Evolutionary conservation across 2,113 vertebrate species (phyloP).

Genomic region (Tauraco erythrolophus): DNA sequence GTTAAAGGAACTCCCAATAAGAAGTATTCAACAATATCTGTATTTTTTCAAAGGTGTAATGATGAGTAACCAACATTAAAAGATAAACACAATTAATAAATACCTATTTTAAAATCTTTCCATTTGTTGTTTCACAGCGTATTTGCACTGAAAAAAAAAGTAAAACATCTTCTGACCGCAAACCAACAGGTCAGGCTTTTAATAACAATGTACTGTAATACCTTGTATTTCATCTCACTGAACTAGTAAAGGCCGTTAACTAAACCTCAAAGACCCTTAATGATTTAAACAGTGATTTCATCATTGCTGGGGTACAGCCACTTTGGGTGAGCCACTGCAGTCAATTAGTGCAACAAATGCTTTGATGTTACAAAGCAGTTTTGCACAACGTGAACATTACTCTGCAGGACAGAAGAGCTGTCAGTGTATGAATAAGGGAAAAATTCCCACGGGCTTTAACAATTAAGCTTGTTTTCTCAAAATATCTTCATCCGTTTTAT

Average conservation of each 20-base stretch:
- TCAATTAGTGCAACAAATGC: constrained; percentile 25
- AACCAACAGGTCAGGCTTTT: not conserved
- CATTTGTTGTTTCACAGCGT: not conserved
- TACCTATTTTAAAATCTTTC: not conserved
- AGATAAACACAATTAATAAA: not conserved
- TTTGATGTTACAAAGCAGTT: constrained; percentile 39
- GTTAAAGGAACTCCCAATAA: not conserved
- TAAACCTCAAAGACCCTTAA: not conserved
- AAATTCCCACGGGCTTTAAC: not conserved
- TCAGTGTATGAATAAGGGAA: not conserved
- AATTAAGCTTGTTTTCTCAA: not conserved
- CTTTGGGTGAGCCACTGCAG: not conserved
- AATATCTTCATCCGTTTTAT: not conserved
- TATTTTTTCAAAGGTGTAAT: not conserved
- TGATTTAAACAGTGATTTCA: not conserved
- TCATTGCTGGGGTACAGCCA: not conserved
- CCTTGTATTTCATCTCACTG: not conserved
- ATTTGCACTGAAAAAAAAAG: not conserved
- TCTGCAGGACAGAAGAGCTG: not conserved
- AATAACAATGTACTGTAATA: not conserved
- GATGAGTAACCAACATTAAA: not conserved
- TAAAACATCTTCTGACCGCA: not conserved
- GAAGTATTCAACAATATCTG: not conserved
- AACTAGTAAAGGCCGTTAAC: not conserved
- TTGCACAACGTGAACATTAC: not conserved